phyloP scores from a whole-genome alignment of 2,113 vertebrate species.

The Sphyrna mokarran region DNA sequence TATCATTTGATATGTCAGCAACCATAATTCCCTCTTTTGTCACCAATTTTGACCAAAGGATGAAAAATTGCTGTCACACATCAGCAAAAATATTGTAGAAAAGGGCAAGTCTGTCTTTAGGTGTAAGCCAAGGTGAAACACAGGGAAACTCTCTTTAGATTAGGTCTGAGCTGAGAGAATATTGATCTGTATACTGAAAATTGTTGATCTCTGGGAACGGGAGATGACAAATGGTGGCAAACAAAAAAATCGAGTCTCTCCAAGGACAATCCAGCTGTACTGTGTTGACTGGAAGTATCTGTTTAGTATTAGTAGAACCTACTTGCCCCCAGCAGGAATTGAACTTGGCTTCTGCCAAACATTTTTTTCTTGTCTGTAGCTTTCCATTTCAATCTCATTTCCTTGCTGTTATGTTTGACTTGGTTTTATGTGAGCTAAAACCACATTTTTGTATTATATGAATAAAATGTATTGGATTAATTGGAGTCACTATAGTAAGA shows the following conservation, averaged over 20 bases:
- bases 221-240: slow-evolving; percentile 93
- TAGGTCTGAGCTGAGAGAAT: slow-evolving; percentile 93
- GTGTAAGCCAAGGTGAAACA: slow-evolving; percentile 77
- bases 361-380: background rate
- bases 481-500: background rate
- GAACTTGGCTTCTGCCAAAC: slow-evolving; percentile 26
- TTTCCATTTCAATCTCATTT: slow-evolving; percentile 30
- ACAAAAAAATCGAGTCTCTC: slow-evolving; percentile 86
- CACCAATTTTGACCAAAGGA: slow-evolving; percentile 80
- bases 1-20: slow-evolving; percentile 77
- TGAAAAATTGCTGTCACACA: slow-evolving; percentile 83
- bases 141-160: slow-evolving; percentile 77
- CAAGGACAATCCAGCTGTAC: slow-evolving; percentile 68
- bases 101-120: slow-evolving; percentile 52
- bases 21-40: slow-evolving; percentile 86
- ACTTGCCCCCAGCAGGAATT: slow-evolving; percentile 29
- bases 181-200: slow-evolving; percentile 96
- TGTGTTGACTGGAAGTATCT: slow-evolving; percentile 53
- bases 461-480: slow-evolving; percentile 17
- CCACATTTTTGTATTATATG: background rate
- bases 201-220: slow-evolving; percentile 94
- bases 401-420: background rate
- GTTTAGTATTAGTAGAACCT: slow-evolving; percentile 54
- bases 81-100: slow-evolving; percentile 78
- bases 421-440: background rate